Evolutionary conservation across 1,140 invertebrate species (phyloP).

Genomic region (Pseudomyrmex sp.): DNA sequence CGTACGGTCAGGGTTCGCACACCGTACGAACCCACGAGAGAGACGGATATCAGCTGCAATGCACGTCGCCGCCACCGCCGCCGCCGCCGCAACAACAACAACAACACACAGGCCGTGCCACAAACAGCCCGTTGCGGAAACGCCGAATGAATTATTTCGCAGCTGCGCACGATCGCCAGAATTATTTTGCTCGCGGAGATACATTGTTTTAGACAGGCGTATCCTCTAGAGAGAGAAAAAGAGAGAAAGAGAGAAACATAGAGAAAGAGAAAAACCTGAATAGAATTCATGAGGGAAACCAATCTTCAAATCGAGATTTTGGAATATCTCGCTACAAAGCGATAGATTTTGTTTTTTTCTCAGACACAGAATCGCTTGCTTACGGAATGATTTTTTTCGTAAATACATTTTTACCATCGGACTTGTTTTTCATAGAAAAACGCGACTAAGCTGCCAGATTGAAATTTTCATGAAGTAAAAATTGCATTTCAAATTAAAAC

Average conservation of each 20-base stretch:
- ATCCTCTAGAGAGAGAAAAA: not conserved
- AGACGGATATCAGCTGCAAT: slow-evolving; percentile 65
- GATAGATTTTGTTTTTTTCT: no score
- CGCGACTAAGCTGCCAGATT: no score
- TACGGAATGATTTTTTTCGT: no score
- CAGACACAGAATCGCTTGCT: no score
- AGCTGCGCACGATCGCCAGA: slow-evolving; percentile 58
- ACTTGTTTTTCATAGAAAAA: no score
- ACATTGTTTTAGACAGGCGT: slow-evolving; percentile 32
- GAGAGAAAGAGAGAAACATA: no score
- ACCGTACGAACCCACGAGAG: slow-evolving; percentile 32
- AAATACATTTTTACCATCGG: no score
- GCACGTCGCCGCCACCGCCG: not conserved
- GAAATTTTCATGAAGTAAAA: no score
- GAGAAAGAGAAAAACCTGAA: no score
- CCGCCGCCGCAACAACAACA: not conserved
- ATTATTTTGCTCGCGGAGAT: slow-evolving; percentile 48
- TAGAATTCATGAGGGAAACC: not conserved
- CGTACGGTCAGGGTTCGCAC: slow-evolving; percentile 59
- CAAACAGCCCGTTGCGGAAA: slow-evolving; percentile 55
- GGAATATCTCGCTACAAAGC: no score
- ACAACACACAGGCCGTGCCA: slow-evolving; percentile 18
- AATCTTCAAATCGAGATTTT: not conserved
- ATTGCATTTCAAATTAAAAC: no score
- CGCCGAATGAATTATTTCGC: slow-evolving; percentile 66